Evolutionary conservation across 2,797 vertebrate genomes (phyloP).

Genomic region (Notolepis coatsorum): DNA sequence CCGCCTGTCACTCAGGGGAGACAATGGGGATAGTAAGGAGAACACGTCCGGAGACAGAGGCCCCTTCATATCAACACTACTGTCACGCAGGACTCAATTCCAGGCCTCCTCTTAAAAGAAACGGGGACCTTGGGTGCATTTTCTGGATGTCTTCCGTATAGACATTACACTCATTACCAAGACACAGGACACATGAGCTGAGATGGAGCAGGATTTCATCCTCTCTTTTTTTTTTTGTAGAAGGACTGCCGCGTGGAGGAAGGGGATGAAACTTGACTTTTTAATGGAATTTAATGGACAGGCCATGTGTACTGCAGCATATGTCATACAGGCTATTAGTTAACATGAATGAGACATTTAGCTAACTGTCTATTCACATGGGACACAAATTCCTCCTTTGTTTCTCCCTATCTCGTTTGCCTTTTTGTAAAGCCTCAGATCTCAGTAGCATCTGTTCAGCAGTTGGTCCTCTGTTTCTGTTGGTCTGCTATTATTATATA

Average conservation of each 20-base stretch:
- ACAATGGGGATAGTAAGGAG: slow-evolving; percentile 57
- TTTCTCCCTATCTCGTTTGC: too few species aligned
- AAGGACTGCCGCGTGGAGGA: not conserved
- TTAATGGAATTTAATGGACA: too few species aligned
- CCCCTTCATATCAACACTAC: slow-evolving; percentile 8
- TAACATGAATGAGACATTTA: too few species aligned
- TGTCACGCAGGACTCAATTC: slow-evolving; percentile 9
- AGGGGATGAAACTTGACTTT: not conserved
- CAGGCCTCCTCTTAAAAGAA: slow-evolving; percentile 31
- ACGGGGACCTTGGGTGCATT: slow-evolving; percentile 23
- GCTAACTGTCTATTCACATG: too few species aligned
- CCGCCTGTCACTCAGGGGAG: slow-evolving; percentile 50
- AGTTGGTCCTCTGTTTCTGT: too few species aligned
- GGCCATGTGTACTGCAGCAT: too few species aligned
- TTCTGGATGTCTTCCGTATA: slow-evolving; percentile 23
- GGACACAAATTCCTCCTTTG: too few species aligned
- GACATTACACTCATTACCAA: slow-evolving; percentile 12
- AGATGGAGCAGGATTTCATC: not conserved
- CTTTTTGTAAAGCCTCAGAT: too few species aligned
- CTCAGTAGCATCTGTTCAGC: too few species aligned
- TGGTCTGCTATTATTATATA: too few species aligned
- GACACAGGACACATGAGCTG: not conserved
- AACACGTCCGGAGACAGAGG: slow-evolving; percentile 25
- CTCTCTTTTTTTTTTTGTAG: not conserved
- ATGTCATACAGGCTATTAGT: too few species aligned